A percentile compares a stretch with the other conserved stretches of the same genome.
Evolutionary conservation across 2,888 invertebrate genomes (phyloP).

Genomic region (Leptodirus hochenwartii): DNA sequence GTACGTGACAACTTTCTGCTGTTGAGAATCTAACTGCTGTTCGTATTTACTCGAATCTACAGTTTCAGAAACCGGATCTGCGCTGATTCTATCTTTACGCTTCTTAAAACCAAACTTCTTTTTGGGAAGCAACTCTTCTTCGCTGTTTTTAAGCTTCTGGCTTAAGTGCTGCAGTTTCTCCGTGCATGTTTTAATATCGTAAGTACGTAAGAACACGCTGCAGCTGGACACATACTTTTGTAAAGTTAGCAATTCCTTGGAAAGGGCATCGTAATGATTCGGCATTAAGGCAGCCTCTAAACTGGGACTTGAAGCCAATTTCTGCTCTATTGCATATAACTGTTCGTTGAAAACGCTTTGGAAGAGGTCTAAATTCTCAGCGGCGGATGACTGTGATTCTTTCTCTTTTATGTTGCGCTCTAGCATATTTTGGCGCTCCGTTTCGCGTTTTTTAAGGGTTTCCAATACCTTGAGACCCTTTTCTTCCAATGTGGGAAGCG

Average conservation of each 20-base stretch:
- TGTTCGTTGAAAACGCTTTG: conserved; percentile 48
- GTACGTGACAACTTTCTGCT: background rate
- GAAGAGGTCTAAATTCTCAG: conserved; percentile 54
- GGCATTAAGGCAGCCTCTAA: conserved; percentile 33
- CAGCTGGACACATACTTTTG: conserved; percentile 67
- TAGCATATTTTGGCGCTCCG: conserved; percentile 43
- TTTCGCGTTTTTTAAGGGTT: conserved; percentile 34
- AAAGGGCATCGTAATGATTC: conserved; percentile 47
- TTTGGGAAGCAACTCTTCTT: conserved; percentile 56
- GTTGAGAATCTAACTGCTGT: conserved; percentile 1
- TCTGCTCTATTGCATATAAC: conserved; percentile 42
- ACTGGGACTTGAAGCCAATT: conserved; percentile 29
- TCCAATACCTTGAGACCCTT: too few relatives aligned
- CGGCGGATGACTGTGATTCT: conserved; percentile 36
- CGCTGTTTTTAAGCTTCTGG: conserved; percentile 48
- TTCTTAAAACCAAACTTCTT: conserved; percentile 77
- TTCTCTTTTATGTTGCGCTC: conserved; percentile 32
- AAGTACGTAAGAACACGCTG: conserved; percentile 61
- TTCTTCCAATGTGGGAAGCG: too few relatives aligned
- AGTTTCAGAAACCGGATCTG: conserved; percentile 7
- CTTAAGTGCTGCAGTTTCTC: conserved; percentile 53
- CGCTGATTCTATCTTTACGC: conserved; percentile 32
- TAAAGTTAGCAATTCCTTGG: conserved; percentile 50
- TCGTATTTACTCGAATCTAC: background rate
- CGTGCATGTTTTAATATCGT: conserved; percentile 63